Evolutionary conservation across 1,140 invertebrate species (phyloP), one percentile per base, ranked within the genome.

Genomic region (Andrena cerasifolii): DNA sequence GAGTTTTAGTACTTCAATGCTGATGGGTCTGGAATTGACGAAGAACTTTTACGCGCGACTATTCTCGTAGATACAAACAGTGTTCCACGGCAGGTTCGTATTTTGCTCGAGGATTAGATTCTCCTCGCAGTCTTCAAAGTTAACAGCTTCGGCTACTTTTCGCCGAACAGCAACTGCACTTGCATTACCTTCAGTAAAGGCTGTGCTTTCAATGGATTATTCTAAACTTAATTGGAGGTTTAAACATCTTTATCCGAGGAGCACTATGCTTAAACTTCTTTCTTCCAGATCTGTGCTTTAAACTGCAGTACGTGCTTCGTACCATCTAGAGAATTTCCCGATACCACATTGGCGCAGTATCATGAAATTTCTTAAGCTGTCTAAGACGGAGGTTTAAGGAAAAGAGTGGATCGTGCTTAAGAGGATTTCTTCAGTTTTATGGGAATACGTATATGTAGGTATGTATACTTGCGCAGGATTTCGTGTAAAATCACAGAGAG

Each of bases 341-440:
- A 36, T n/a, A 36, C 6, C 7, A 21, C 54, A 26, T 5, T 18
- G 18, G 6, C 0, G 16, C 7, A 21, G 5, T 36, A n/a, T n/a
- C 31, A 18, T 59, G 56, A 14, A 59, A 36, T 36, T 59, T 59
- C 56, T 59, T 59, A 59, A 59, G 31, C 5, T 2, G 31, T 18
- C 56, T 36, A 33, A 31, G 7, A 10, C 31, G 28, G 7, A 21
- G 54, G 31, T 59, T 36, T 36, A 36, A 59, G 7, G 31, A 3
- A 36, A 7, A n/a, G 56, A n/a, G 31, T 21, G n/a, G 18, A 36
- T 59, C 56, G 56, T 59, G 33, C 36, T 36, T 36, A 59, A 59
- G 31, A 59, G 56, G 56, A 36, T 59, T 59, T 36, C 7, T 18
- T 10, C 18, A 2, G 18, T 21, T 59, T 59, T 59, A 58, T 58